These are phyloP conservation scores for Drosophila azteca DNA, from an alignment of 1,140 invertebrate species.

Conservation along the genomic window DNA sequence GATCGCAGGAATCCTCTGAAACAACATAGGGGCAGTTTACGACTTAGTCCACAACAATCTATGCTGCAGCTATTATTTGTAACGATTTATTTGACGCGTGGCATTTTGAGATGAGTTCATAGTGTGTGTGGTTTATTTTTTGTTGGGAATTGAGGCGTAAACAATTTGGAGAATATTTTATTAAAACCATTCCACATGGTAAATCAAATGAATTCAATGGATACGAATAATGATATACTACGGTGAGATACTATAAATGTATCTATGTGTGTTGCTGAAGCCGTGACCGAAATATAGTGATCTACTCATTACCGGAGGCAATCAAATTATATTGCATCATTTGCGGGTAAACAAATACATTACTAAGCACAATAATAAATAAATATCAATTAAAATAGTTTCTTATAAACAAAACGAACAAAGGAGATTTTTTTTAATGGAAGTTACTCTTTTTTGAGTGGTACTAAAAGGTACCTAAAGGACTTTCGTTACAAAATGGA, in stretches of 20 bases:
- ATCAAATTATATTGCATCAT: neutral
- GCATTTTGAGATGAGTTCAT: constrained; percentile 48
- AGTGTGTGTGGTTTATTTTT: constrained; percentile 42
- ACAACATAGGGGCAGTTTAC: constrained; percentile 85
- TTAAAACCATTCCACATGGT: constrained; percentile 50
- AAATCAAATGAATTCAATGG: constrained; percentile 21
- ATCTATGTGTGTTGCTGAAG: constrained; percentile 29
- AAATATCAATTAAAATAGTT: neutral
- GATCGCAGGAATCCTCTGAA: constrained; percentile 95
- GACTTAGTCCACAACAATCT: constrained; percentile 83
- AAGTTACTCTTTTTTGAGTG: too few species aligned
- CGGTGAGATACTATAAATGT: constrained; percentile 21
- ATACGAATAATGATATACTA: constrained; percentile 16
- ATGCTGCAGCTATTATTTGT: constrained; percentile 77
- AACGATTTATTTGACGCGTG: constrained; percentile 26
- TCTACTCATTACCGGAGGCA: constrained; percentile 9
- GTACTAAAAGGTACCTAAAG: too few species aligned
- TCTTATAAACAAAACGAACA: neutral
- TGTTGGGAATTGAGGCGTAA: constrained; percentile 68
- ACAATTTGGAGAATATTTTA: constrained; percentile 61
- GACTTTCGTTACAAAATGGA: too few species aligned
- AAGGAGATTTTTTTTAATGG: neutral
- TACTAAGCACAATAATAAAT: neutral
- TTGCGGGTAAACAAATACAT: neutral
- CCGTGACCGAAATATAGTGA: constrained; percentile 10